These are phyloP conservation scores for Crematogaster levior DNA, from an alignment of 2,888 invertebrate species.

Conservation along the genomic window DNA sequence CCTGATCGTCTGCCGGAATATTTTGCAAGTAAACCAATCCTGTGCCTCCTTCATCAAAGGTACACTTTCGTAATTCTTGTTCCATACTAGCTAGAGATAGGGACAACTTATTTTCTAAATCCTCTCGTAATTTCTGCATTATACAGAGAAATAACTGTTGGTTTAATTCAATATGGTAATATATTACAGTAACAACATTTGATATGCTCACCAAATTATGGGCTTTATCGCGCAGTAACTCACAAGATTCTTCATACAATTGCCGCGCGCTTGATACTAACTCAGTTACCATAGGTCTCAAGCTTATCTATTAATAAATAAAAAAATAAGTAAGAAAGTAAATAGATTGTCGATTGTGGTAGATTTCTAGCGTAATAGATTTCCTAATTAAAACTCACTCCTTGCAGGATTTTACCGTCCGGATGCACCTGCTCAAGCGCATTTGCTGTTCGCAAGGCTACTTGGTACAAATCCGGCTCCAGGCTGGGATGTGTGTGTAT, in stretches of 20 bases:
- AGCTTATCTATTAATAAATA: conserved; percentile 86
- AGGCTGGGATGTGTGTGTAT: conserved; percentile 90
- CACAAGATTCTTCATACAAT: conserved; percentile 91
- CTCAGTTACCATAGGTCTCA: conserved; percentile 92
- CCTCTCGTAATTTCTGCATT: conserved; percentile 88
- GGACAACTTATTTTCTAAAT: conserved; percentile 90
- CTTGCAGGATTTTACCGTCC: conserved; percentile 92
- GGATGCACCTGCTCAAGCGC: conserved; percentile 92
- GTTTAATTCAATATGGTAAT: conserved; percentile 25
- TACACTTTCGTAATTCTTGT: conserved; percentile 90
- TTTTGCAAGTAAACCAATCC: conserved; percentile 88
- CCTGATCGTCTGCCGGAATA: conserved; percentile 86
- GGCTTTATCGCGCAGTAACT: conserved; percentile 90
- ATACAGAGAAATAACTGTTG: conserved; percentile 30
- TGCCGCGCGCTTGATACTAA: conserved; percentile 89
- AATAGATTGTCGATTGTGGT: neutral
- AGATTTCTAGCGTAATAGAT: neutral
- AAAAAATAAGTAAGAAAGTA: neutral
- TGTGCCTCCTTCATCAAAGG: conserved; percentile 87
- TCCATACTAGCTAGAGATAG: conserved; percentile 90
- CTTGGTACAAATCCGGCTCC: conserved; percentile 91
- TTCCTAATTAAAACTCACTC: conserved; percentile 85
- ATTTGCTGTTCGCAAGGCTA: conserved; percentile 91
- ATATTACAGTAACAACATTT: conserved; percentile 9
- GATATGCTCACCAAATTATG: conserved; percentile 87